A percentile compares a stretch with the other conserved stretches of the same genome.
Evolutionary conservation across 2,113 vertebrate species (phyloP).

Genomic region (Pachycephala philippinensis): DNA sequence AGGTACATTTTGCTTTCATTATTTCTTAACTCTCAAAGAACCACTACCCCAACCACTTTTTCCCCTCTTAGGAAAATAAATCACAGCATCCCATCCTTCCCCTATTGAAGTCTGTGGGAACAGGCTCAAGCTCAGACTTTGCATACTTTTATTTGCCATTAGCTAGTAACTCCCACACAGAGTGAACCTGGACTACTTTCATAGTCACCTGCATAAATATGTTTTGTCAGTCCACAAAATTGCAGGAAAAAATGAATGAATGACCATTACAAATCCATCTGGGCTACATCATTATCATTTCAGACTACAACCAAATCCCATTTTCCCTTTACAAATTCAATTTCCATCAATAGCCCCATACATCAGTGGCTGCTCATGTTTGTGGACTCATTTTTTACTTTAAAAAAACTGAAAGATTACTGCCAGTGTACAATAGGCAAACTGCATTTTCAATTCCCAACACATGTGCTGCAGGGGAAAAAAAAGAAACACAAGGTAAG

Average conservation of each 20-base stretch:
- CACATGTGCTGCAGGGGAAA: constrained; percentile 31
- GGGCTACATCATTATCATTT: constrained; percentile 80
- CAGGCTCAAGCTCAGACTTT: background rate
- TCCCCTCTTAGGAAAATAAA: background rate
- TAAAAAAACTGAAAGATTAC: constrained; percentile 72
- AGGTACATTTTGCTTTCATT: background rate
- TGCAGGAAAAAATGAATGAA: constrained; percentile 68
- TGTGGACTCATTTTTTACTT: constrained; percentile 73
- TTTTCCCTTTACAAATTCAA: constrained; percentile 83
- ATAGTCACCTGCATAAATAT: constrained; percentile 66
- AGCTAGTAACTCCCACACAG: constrained; percentile 39
- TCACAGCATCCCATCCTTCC: background rate
- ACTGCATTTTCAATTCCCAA: constrained; percentile 72
- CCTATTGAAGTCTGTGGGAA: background rate
- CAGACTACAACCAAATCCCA: constrained; percentile 83
- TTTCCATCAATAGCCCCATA: constrained; percentile 79
- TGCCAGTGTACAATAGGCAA: constrained; percentile 68
- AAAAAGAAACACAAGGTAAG: constrained; percentile 20
- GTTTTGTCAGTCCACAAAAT: constrained; percentile 68
- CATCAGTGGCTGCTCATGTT: constrained; percentile 73
- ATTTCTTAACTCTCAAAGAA: background rate
- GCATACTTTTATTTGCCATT: constrained; percentile 35
- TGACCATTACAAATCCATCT: constrained; percentile 85
- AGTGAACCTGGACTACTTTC: constrained; percentile 31
- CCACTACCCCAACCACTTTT: background rate